Evolutionary conservation across 2,797 vertebrate genomes (phyloP).

Genomic region (Numenius phaeopus): DNA sequence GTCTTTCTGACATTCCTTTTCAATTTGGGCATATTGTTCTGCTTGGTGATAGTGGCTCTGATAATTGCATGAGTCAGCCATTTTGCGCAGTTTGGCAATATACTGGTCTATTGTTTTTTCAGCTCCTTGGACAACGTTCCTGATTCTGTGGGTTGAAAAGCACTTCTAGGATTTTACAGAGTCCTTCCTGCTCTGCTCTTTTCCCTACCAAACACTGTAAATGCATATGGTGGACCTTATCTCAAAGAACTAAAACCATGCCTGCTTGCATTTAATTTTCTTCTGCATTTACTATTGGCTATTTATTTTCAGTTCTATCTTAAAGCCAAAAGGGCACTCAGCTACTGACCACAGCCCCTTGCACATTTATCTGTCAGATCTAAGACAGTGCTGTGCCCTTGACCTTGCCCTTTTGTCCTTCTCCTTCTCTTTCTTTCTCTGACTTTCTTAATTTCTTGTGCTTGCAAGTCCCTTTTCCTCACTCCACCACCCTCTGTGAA

Average conservation of each 20-base stretch:
- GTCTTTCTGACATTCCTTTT: conserved; percentile 67
- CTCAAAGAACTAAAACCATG: background rate
- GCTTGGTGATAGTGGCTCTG: conserved; percentile 64
- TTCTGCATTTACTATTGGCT: background rate
- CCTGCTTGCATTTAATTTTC: background rate
- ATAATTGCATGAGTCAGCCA: conserved; percentile 65
- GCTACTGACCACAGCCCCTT: background rate
- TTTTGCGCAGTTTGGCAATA: conserved; percentile 67
- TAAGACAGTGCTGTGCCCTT: background rate
- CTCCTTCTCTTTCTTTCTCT: background rate
- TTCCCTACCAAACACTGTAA: background rate
- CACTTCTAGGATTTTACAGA: conserved; percentile 61
- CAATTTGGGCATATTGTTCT: conserved; percentile 71
- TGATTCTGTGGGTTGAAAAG: conserved; percentile 35
- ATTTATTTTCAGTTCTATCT: background rate
- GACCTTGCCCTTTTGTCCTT: background rate
- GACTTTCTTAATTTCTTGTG: background rate
- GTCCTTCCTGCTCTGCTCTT: background rate
- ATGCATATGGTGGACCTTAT: background rate
- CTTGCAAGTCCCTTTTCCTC: background rate
- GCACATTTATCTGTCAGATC: background rate
- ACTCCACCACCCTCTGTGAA: background rate
- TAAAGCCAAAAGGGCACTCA: background rate
- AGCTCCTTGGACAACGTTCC: conserved; percentile 11
- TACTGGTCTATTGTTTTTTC: conserved; percentile 55